Conservation (phyloP, 2,797 vertebrate genomes). For the Eulemur mongoz region DNA sequence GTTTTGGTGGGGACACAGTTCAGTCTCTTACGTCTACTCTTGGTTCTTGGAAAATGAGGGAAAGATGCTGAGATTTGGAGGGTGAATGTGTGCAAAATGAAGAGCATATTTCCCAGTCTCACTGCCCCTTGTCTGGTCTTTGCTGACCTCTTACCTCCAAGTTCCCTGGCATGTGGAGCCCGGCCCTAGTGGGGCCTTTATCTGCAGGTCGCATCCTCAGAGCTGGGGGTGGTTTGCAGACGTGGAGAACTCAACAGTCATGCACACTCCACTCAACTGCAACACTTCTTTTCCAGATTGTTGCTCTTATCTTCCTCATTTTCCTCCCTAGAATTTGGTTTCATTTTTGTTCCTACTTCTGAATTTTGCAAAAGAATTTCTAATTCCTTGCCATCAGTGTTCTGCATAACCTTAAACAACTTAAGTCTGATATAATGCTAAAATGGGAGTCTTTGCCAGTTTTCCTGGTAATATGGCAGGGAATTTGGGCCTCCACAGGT, state of each 20-base stretch:
- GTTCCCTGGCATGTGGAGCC: rapidly evolving
- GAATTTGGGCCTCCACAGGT: not conserved
- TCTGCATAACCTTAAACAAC: not conserved
- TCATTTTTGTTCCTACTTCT: not conserved
- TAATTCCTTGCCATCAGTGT: not conserved
- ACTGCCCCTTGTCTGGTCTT: rapidly evolving
- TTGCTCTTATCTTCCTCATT: not conserved
- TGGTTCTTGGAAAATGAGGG: not conserved
- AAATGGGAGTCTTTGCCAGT: not conserved
- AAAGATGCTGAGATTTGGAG: not conserved
- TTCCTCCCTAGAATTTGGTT: not conserved
- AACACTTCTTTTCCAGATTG: not conserved
- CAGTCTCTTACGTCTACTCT: not conserved
- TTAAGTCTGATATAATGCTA: not conserved
- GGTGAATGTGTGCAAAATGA: not conserved
- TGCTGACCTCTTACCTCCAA: not conserved
- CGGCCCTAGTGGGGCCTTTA: not conserved
- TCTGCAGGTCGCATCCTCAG: no score
- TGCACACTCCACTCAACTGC: not conserved
- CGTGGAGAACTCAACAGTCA: not conserved
- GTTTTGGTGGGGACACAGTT: not conserved
- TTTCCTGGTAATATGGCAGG: not conserved
- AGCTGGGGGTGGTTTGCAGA: not conserved
- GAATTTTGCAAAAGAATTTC: not conserved
- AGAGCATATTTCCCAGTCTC: not conserved